Base-by-base conservation (phyloP, 2,797 vertebrate species). In the Pseudomugil tenellus region DNA sequence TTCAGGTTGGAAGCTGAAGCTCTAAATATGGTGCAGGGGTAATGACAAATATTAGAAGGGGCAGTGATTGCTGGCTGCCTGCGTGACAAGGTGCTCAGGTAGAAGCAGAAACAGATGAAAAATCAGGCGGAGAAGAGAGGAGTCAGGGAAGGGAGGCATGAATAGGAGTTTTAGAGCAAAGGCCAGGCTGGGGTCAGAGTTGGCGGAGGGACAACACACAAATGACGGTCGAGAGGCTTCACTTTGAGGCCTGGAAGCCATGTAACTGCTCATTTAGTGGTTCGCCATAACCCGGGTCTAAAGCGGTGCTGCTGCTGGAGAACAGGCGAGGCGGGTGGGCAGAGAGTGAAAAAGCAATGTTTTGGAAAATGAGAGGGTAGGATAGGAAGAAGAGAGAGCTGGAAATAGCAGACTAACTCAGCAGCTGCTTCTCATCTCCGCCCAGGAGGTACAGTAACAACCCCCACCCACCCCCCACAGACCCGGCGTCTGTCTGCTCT, bases 321-420 rank as follows among this genome's bases (percentile, higher is more conserved):
- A 41, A 3, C 65, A 46, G 77, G 66, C 37, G 16, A 43, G 66
- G 63, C 28, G 25, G 64, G 66, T 63, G n/a, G 63, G 53, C 49
- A 13, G 67, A 60, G 67, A 66, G 58, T 5, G 63, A 69, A 77
- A 80, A 86, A 70, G 76, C 81, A 81, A 84, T 92, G 90, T 93
- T 93, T 92, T 87, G 86, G 91, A 92, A 93, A 94, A 94, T 93
- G 84, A 94, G 87, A 92, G 90, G 89, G 89, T 91, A 79, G 83
- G 74, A 76, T 52, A 86, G 78, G 81, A 92, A 89, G 84, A 83
- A 72, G 72, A 82, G 81, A 83, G 81, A 77, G 87, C 89, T 88
- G 81, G 77, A 94, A 93, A 93, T 93, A 92, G 90, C 80, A 84
- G 79, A 86, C 77, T n/a, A 67, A 82, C 74, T 87, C 84, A 61